phyloP scores from a whole-genome alignment of 2,797 vertebrate genomes.

The Decapterus maruadsi region DNA sequence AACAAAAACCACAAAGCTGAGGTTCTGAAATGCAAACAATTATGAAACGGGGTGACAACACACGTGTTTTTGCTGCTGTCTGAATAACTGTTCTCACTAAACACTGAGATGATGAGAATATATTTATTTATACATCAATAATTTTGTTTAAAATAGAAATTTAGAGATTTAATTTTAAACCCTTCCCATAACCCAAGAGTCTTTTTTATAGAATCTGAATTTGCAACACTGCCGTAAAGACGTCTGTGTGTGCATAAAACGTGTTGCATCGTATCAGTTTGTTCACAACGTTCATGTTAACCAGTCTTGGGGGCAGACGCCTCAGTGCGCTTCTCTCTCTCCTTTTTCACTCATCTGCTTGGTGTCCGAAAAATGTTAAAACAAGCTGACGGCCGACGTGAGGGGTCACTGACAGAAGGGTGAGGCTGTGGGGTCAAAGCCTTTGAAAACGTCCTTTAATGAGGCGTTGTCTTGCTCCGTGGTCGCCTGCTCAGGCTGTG shows the following conservation, averaged over 20 bases:
- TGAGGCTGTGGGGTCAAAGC: conserved; percentile 96
- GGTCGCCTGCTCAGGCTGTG: conserved; percentile 76
- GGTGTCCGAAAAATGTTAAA: conserved; percentile 58
- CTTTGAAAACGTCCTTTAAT: conserved; percentile 97
- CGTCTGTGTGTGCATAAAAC: conserved; percentile 22
- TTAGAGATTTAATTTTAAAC: conserved; percentile 70
- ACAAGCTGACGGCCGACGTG: neutral
- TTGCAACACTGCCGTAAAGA: conserved; percentile 62
- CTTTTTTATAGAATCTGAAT: conserved; percentile 70
- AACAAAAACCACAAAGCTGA: conserved; percentile 8
- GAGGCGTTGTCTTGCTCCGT: conserved; percentile 92
- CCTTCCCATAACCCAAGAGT: conserved; percentile 49
- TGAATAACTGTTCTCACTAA: conserved; percentile 57
- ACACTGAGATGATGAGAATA: conserved; percentile 73
- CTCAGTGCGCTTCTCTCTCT: conserved; percentile 38
- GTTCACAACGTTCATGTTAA: conserved; percentile 36
- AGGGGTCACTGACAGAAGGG: conserved; percentile 94
- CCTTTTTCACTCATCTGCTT: conserved; percentile 33
- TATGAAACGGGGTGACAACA: conserved; percentile 36
- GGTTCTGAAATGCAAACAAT: conserved; percentile 19
- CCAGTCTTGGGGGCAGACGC: conserved; percentile 38
- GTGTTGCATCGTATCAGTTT: conserved; percentile 12
- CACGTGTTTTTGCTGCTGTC: conserved; percentile 51
- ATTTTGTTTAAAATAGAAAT: conserved; percentile 87
- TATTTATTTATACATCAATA: conserved; percentile 81